These are phyloP conservation scores for Mobula hypostoma DNA, from an alignment of 2,113 vertebrate genomes.

Conservation along the genomic window DNA sequence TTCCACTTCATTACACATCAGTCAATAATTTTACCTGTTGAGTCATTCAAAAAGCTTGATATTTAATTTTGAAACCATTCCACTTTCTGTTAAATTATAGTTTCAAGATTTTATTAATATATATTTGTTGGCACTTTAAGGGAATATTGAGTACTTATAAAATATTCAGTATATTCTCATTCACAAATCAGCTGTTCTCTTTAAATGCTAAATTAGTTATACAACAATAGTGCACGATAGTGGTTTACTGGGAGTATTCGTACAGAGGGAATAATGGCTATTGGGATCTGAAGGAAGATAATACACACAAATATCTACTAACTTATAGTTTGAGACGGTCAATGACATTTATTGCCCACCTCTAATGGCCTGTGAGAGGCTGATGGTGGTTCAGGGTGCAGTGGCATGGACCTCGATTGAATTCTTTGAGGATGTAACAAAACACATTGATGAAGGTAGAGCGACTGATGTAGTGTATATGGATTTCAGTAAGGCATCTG, in stretches of 20 bases:
- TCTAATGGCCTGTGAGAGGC: too few species aligned
- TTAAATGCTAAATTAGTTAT: background rate
- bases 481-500: too few species aligned
- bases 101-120: background rate
- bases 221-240: background rate
- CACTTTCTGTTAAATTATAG: background rate
- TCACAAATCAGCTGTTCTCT: background rate
- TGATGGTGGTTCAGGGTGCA: too few species aligned
- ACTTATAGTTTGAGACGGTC: too few species aligned
- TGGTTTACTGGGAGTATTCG: background rate
- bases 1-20: background rate
- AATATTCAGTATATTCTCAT: constrained; percentile 14
- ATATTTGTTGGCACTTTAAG: background rate
- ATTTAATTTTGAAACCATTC: constrained; percentile 2
- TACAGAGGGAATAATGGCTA: background rate
- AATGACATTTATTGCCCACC: too few species aligned
- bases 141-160: constrained; percentile 11
- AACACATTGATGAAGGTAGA: too few species aligned
- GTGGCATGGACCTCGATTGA: too few species aligned
- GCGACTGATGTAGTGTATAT: too few species aligned
- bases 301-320: too few species aligned
- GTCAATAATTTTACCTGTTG: background rate
- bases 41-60: background rate
- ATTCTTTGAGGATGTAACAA: too few species aligned
- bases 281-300: background rate